Conservation (phyloP, 2,113 vertebrate species). For the Hassar affinis region DNA sequence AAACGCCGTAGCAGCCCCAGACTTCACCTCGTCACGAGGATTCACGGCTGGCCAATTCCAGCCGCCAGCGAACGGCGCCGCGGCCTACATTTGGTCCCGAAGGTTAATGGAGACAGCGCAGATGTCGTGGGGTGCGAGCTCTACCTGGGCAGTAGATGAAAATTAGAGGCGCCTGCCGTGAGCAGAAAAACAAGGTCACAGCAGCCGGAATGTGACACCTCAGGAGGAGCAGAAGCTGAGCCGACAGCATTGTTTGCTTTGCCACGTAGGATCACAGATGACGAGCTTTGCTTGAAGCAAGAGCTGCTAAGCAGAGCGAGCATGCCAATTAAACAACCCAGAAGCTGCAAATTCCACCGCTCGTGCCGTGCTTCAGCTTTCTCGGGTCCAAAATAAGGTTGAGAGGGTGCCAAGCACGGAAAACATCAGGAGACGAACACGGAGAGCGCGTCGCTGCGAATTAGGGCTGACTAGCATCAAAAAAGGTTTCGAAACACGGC, state of each 20-base stretch:
- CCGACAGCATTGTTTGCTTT: constrained; percentile 71
- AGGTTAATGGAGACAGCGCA: constrained; percentile 69
- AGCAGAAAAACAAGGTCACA: constrained; percentile 69
- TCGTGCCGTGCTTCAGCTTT: constrained; percentile 50
- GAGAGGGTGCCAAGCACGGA: constrained; percentile 41
- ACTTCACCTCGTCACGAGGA: constrained; percentile 44
- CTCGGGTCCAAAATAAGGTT: constrained; percentile 54
- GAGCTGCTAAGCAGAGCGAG: constrained; percentile 76
- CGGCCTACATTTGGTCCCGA: constrained; percentile 70
- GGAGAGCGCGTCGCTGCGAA: not conserved
- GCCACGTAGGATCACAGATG: constrained; percentile 76
- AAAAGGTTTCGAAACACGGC: not conserved
- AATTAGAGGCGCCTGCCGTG: constrained; percentile 36
- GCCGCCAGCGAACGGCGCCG: constrained; percentile 57
- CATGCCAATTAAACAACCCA: constrained; percentile 72
- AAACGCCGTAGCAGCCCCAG: constrained; percentile 40
- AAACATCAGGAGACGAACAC: constrained; percentile 54
- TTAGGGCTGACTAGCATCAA: constrained; percentile 23
- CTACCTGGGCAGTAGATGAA: constrained; percentile 45
- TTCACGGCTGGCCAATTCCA: constrained; percentile 46
- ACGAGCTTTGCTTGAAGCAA: constrained; percentile 75
- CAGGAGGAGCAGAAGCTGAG: constrained; percentile 47
- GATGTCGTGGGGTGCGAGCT: constrained; percentile 51
- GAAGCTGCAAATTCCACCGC: constrained; percentile 70
- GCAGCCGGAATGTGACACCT: constrained; percentile 57